Evolutionary conservation across 2,888 invertebrate species (phyloP), one percentile per base, ranked within the genome.

Genomic region (Pristionchus maxplancki): DNA sequence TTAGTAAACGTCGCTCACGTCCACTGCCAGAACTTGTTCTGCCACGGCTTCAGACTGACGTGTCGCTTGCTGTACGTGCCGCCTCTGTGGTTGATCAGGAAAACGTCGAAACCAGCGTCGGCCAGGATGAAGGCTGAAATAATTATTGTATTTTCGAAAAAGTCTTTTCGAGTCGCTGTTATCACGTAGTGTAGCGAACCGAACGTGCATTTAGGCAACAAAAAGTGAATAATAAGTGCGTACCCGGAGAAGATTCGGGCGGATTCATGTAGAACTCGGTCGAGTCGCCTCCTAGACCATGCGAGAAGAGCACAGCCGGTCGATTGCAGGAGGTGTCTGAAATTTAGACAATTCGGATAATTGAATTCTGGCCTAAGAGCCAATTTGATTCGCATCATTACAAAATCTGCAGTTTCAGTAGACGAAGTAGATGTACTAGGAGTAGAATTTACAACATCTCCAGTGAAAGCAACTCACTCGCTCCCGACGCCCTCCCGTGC

Each of bases 1-100:
- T 28, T n/a, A 28, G 64, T 64, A 64, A 64, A 64, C 28, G n/a
- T 28, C n/a, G 34, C 71, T 74, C 37, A 74, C 71, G 71, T 37
- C 31, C n/a, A 74, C 40, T 74, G 71, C 71, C 71, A 74, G 40
- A 74, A 74, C 71, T 74, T 37, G 37, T 74, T 74, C 31, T 74
- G 20, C 71, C 37, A 74, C 40, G 71, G 37, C 8, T 37, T 31
- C 24, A 74, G 71, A 20, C 31, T 74, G 24, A 11, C 24, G 40
- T 74, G 71, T 74, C 71, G 71, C 71, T 74, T 74, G 37, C 71
- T 40, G 40, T 74, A 74, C 0, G 37, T 74, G 9, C 31, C 24
- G 0, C 71, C 71, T 2, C 71, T 11, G 24, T 74, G 71, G 40
- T 74, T 74, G n/a, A 74, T 28, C 8, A 74, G 34, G 40, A 37